phyloP scores from a whole-genome alignment of 2,888 invertebrate genomes.

The Tipula unca region DNA sequence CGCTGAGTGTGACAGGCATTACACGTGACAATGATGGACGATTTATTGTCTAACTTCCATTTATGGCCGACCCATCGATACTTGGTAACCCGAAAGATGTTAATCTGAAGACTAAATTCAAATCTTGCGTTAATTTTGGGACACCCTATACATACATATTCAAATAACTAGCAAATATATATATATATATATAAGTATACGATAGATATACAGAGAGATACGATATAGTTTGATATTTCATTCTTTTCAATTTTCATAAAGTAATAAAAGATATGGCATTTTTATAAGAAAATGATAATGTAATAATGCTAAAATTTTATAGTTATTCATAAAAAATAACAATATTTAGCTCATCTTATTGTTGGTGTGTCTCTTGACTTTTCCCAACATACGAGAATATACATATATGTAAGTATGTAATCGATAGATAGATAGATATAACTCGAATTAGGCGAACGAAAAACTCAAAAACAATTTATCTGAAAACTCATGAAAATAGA shows the following conservation, averaged over 20 bases:
- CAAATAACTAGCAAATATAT: too few relatives aligned
- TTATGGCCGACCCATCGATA: too few relatives aligned
- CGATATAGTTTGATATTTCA: neutral
- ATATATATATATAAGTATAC: too few relatives aligned
- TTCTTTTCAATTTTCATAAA: neutral
- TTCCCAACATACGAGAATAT: neutral
- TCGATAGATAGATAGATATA: neutral
- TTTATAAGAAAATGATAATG: neutral
- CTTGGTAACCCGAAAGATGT: too few relatives aligned
- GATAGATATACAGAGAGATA: too few relatives aligned
- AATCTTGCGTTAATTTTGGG: too few relatives aligned
- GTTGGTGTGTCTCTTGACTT: neutral
- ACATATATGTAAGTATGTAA: neutral
- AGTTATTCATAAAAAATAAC: neutral
- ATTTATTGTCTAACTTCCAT: too few relatives aligned
- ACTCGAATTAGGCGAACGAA: neutral
- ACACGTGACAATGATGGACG: too few relatives aligned
- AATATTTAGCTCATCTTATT: constrained; percentile 3
- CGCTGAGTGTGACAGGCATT: too few relatives aligned
- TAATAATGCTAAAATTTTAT: constrained; percentile 8
- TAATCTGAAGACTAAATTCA: too few relatives aligned
- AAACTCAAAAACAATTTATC: neutral
- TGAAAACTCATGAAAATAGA: neutral
- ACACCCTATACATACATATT: too few relatives aligned
- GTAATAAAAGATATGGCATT: neutral